Evolutionary conservation across 2,888 invertebrate species (phyloP).

Genomic region (Halictus ligatus): DNA sequence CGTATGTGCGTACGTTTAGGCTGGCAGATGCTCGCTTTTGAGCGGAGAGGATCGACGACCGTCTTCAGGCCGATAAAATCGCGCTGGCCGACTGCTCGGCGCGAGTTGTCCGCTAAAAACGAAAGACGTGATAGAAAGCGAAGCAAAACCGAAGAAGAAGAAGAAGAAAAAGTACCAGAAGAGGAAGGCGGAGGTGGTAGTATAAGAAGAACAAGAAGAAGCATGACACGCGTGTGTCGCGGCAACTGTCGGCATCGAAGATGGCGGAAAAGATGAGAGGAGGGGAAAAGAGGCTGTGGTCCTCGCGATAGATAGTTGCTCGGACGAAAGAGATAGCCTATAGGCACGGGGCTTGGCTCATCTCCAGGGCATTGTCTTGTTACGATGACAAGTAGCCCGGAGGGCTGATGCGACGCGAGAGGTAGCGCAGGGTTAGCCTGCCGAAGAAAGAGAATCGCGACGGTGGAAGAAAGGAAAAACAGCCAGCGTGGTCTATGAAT

Average conservation of each 20-base stretch:
- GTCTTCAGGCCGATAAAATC: slow-evolving; percentile 56
- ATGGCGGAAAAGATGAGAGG: not conserved
- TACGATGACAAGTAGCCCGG: slow-evolving; percentile 57
- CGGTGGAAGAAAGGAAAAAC: slow-evolving; percentile 37
- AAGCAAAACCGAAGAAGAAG: not conserved
- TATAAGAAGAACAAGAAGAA: slow-evolving; percentile 8
- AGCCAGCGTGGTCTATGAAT: slow-evolving; percentile 33
- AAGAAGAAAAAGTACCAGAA: not conserved
- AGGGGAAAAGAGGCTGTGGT: slow-evolving; percentile 6
- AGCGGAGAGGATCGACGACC: slow-evolving; percentile 52
- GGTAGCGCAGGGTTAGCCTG: slow-evolving; percentile 27
- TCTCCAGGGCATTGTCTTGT: slow-evolving; percentile 73
- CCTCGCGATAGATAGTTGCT: slow-evolving; percentile 43
- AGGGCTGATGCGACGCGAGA: slow-evolving; percentile 32
- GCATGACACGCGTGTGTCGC: slow-evolving; percentile 29
- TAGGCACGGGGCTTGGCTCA: slow-evolving; percentile 60
- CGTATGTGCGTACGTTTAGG: slow-evolving; percentile 38
- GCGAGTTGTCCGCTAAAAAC: slow-evolving; percentile 10
- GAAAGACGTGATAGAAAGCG: not conserved
- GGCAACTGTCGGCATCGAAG: slow-evolving; percentile 14
- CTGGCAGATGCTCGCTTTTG: slow-evolving; percentile 53
- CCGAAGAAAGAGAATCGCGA: slow-evolving; percentile 39
- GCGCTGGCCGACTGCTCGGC: slow-evolving; percentile 16
- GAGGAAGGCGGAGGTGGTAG: not conserved
- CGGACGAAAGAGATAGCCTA: slow-evolving; percentile 36